phyloP scores from a whole-genome alignment of 2,113 vertebrate species.

The Petromus typicus region DNA sequence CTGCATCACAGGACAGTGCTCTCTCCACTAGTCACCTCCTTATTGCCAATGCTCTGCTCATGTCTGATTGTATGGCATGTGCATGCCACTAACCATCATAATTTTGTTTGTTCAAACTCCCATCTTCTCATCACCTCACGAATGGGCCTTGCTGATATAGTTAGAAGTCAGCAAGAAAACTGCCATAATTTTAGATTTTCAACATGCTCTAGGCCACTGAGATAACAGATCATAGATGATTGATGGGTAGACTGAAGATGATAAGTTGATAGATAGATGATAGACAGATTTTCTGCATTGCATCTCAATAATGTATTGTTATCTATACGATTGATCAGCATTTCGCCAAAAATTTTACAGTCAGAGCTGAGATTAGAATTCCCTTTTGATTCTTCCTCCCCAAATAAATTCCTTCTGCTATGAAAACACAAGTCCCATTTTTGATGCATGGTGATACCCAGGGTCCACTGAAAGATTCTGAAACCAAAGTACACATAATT shows the following conservation, averaged over 20 bases:
- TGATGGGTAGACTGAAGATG: too few species aligned
- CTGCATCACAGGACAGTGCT: background rate
- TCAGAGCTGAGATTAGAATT: background rate
- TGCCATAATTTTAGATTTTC: background rate
- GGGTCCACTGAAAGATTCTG: background rate
- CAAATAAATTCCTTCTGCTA: background rate
- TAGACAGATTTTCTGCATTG: background rate
- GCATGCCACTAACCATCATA: background rate
- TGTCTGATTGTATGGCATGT: background rate
- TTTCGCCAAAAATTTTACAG: background rate
- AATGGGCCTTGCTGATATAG: background rate
- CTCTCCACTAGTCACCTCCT: background rate
- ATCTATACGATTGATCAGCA: background rate
- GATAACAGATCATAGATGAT: background rate
- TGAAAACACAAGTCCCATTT: background rate
- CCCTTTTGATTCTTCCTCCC: background rate
- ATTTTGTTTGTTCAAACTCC: background rate
- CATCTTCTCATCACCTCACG: background rate
- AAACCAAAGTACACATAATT: background rate
- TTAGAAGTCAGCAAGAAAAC: slow-evolving; percentile 15
- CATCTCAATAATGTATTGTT: background rate
- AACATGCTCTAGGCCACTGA: background rate
- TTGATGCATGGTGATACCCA: background rate
- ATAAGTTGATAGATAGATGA: too few species aligned
- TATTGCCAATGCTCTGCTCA: background rate